Evolutionary conservation across 1,140 invertebrate species (phyloP), one percentile per base, ranked within the genome.

Genomic region (Panagrolaimus sp.): DNA sequence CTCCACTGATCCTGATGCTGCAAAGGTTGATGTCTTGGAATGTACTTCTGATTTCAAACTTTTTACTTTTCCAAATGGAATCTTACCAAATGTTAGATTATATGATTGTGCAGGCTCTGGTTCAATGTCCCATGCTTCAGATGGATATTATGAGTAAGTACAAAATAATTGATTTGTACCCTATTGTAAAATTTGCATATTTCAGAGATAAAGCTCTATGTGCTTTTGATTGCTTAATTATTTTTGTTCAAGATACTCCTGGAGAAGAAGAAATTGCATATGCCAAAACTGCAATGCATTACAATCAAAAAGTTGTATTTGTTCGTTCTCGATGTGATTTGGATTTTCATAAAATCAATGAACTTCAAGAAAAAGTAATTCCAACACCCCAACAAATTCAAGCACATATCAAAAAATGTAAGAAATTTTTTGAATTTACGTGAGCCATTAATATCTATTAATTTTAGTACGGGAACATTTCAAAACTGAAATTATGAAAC

Each of bases 161-260:
- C n/a, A n/a, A n/a, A n/a, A n/a, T n/a, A n/a, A n/a, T n/a, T n/a
- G n/a, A n/a, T n/a, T n/a, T n/a, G n/a, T 7, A 38, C 32, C 32
- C 32, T 7, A 38, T 38, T 38, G 7, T 38, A 38, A 38, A 4
- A 4, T 4, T 26, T 3, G 17, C 17, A 17, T 17, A 52, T 3
- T 52, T 26, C 8, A 52, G 48, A 7, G 48, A 52, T 17, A 52
- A 52, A 21, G 48, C 48, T 3, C 48, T 52, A 2, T 52, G 17
- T 26, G 48, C 48, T 52, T 52, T 52, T 26, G 48, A 52, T 52
- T 52, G 48, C 8, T 26, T 52, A 7, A 52, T 52, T 26, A 26
- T 52, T 26, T 3, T 52, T 2, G 24, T 52, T 3, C 48, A 52
- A 26, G 17, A 17, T 21, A 21, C 48, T 17, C 48, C 24, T 17